Conservation (phyloP, 2,888 invertebrate species). For the Clanis bilineata region DNA sequence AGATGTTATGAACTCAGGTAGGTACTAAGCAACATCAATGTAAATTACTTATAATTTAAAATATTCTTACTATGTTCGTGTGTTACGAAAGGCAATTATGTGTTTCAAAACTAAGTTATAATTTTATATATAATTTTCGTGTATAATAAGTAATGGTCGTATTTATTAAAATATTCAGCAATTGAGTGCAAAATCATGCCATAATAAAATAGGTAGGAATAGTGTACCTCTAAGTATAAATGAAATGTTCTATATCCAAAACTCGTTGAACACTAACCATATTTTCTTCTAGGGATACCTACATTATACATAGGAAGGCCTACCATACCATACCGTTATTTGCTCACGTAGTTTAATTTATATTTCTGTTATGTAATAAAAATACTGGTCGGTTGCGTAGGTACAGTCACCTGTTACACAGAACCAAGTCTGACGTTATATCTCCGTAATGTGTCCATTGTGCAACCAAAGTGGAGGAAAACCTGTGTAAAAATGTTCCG, state of each 20-base stretch:
- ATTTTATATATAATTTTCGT: no score
- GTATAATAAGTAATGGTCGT: no score
- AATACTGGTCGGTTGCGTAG: conserved; percentile 39
- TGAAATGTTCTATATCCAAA: no score
- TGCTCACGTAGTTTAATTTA: conserved; percentile 25
- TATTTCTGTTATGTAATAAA: conserved; percentile 33
- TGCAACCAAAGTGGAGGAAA: not conserved
- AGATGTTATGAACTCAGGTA: not conserved
- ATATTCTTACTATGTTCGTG: not conserved
- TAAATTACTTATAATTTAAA: not conserved
- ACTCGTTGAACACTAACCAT: no score
- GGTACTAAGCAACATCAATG: not conserved
- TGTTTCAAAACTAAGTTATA: not conserved
- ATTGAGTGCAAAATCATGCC: no score
- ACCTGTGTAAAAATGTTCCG: not conserved
- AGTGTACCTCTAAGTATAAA: no score
- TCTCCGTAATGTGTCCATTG: not conserved
- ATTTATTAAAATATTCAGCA: no score
- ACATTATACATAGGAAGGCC: no score
- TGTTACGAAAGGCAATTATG: not conserved
- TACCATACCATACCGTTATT: not conserved
- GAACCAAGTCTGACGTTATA: not conserved
- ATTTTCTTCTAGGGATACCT: no score
- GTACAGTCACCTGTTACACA: conserved; percentile 29
- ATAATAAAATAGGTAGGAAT: no score